Conservation (phyloP, 2,113 vertebrate species). For the Platichthys flesus region DNA sequence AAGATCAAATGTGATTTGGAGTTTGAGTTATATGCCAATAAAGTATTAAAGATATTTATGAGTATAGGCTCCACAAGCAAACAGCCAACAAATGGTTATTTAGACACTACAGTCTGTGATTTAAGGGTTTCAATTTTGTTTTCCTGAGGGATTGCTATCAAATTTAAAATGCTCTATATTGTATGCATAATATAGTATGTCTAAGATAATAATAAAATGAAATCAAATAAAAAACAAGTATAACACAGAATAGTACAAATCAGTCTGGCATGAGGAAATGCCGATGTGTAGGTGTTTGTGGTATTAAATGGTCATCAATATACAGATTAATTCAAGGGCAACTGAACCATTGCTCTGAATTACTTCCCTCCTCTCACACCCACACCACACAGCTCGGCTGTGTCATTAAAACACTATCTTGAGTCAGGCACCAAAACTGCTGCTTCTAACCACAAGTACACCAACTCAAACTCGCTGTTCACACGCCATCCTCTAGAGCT, state of each 20-base stretch:
- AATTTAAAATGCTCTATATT: neutral
- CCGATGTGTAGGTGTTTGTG: conserved; percentile 21
- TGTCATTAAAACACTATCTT: conserved; percentile 67
- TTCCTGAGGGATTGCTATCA: neutral
- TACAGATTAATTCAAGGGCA: conserved; percentile 29
- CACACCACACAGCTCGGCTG: conserved; percentile 36
- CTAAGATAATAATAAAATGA: neutral
- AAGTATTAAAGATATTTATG: neutral
- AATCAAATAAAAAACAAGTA: neutral
- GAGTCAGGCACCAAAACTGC: conserved; percentile 55
- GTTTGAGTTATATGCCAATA: neutral
- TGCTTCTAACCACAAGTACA: conserved; percentile 58
- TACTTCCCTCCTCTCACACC: conserved; percentile 19
- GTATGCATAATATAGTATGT: neutral
- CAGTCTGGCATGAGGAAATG: neutral
- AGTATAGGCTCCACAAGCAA: neutral
- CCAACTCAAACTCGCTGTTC: conserved; percentile 62
- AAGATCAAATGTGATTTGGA: neutral
- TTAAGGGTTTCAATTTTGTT: neutral
- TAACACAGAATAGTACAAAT: neutral
- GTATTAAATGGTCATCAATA: conserved; percentile 23
- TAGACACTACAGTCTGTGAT: neutral
- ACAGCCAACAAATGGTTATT: neutral
- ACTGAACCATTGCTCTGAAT: conserved; percentile 34
- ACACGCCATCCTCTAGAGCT: conserved; percentile 62